Evolutionary conservation across 2,888 invertebrate genomes (phyloP).

Genomic region (Chaetoderma sp.): DNA sequence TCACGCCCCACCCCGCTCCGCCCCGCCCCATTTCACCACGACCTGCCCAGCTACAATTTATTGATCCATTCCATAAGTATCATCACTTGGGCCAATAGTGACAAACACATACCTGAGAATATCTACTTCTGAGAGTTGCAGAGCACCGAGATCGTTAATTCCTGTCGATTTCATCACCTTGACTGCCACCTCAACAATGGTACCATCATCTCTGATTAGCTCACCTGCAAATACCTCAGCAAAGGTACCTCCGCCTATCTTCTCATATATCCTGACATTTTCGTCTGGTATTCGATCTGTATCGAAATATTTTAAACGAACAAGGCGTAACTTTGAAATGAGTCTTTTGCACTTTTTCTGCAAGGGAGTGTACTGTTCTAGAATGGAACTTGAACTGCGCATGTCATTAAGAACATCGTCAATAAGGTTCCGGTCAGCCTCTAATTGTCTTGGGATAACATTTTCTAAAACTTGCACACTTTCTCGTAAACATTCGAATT

Average conservation of each 20-base stretch:
- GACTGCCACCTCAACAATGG: background rate
- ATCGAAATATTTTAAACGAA: background rate
- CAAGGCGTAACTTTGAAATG: background rate
- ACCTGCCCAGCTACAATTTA: too few species aligned
- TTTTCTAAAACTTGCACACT: background rate
- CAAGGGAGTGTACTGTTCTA: background rate
- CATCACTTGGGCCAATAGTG: too few species aligned
- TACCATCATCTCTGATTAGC: background rate
- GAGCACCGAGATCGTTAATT: background rate
- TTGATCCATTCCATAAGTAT: too few species aligned
- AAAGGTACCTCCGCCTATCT: background rate
- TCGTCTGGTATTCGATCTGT: background rate
- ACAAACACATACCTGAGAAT: background rate
- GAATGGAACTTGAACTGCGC: background rate
- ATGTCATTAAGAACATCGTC: background rate
- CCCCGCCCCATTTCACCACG: too few species aligned
- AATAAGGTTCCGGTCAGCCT: background rate
- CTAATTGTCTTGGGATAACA: background rate
- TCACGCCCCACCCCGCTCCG: too few species aligned
- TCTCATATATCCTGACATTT: background rate
- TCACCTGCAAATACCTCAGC: background rate
- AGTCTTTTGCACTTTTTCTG: background rate
- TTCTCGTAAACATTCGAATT: background rate
- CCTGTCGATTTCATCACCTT: background rate
- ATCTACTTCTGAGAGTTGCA: background rate